Base-by-base conservation (phyloP, 2,888 invertebrate species). In the Eupithecia subumbrata region DNA sequence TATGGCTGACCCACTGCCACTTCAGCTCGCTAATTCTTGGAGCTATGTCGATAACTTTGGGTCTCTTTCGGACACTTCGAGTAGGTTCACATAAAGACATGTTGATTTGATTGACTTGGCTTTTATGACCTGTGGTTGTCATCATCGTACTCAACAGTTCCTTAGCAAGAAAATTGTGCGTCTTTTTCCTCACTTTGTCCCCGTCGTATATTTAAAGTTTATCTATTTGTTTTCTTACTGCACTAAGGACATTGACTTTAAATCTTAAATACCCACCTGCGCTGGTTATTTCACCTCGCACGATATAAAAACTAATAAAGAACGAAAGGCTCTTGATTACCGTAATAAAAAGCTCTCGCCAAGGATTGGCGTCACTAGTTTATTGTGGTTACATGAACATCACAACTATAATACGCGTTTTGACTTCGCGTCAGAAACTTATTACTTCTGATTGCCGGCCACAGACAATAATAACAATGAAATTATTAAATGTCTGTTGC, bases 351-450 rank as follows among this genome's bases (percentile, higher is more conserved):
- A 82, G 80, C 80, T 82, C 77, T 73, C 70, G 70, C 60, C 11
- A 64, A 64, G 76, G 75, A 74, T 79, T 82, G 81, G 79, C 84
- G 83, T 85, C 85, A 84, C 79, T 77, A 82, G 78, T 84, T 82
- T 82, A 81, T 77, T 82, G 83, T 83, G 84, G 82, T 82, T 81
- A 73, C 78, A 82, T 71, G 72, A 66, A 56, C 56, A 16, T 48
- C 48, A n/a, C 60, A 69, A 64, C 76, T 67, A 45, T 48, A n/a
- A n/a, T 69, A 30, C 18, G 11, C 34, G 25, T 66, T 73, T 67
- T 67, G 76, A 79, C 68, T 76, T 73, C 76, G 78, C 82, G 82
- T 84, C 84, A 82, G 83, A 81, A 76, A 74, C 60, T 79, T 78
- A 78, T 78, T 78, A 78, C 78, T 76, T 76, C 69, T 75, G 77